Conservation (phyloP, 92 coral and sea anemone genomes). For the Anthopleura xanthogrammica region DNA sequence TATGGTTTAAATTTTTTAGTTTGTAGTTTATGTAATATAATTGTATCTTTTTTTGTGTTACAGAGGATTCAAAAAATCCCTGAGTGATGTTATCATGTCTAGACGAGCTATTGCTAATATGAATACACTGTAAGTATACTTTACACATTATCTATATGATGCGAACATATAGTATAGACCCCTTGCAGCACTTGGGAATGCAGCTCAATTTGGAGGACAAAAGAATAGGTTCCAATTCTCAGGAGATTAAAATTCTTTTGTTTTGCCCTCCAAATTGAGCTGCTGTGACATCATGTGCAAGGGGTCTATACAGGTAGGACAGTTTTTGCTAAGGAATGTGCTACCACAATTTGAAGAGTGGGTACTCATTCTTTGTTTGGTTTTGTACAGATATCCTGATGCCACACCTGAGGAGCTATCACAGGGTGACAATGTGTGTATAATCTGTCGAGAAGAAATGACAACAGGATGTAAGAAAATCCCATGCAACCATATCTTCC, state of each 20-base stretch:
- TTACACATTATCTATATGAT: too few relatives aligned
- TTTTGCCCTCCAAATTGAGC: too few relatives aligned
- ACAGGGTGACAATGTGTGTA: constrained; percentile 95
- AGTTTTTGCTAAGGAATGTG: too few relatives aligned
- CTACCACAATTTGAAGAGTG: too few relatives aligned
- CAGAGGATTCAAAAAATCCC: constrained; percentile 93
- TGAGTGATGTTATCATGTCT: constrained; percentile 98
- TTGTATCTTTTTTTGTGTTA: background rate
- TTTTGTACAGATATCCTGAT: constrained; percentile 79
- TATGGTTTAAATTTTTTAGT: background rate
- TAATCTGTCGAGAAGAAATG: constrained; percentile 98
- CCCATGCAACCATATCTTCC: constrained; percentile 97
- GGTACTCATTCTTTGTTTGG: too few relatives aligned
- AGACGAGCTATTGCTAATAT: constrained; percentile 93
- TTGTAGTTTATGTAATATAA: background rate
- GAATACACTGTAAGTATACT: constrained; percentile 89
- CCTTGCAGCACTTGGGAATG: background rate
- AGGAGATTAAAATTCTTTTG: too few relatives aligned
- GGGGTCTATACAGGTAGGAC: too few relatives aligned
- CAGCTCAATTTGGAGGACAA: too few relatives aligned
- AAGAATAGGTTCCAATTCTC: too few relatives aligned
- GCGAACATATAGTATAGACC: background rate
- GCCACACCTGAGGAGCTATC: constrained; percentile 92
- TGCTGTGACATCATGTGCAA: too few relatives aligned
- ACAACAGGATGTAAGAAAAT: constrained; percentile 92